Evolutionary conservation across 2,888 invertebrate species (phyloP).

Genomic region (Phengaris arion): DNA sequence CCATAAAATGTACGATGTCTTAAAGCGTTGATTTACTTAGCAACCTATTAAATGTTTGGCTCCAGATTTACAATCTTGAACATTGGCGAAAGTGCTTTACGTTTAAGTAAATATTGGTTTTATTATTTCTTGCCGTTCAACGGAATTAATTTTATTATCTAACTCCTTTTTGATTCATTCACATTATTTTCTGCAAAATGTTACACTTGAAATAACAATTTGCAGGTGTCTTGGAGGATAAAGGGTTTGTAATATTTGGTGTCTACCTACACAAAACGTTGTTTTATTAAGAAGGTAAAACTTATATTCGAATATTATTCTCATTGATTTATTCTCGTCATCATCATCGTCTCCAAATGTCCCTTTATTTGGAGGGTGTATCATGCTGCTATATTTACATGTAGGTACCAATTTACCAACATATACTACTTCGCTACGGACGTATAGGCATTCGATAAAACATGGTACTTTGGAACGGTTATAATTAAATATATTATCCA

Average conservation of each 20-base stretch:
- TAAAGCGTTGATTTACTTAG: constrained; percentile 16
- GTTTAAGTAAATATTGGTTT: constrained; percentile 1
- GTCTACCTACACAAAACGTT: not conserved
- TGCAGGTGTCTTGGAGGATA: not conserved
- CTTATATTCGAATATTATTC: not conserved
- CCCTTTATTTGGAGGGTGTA: no score
- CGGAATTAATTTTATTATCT: constrained; percentile 7
- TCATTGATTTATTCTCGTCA: not conserved
- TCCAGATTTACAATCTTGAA: constrained; percentile 22
- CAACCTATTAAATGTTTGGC: constrained; percentile 9
- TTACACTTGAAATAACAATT: not conserved
- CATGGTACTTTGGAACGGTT: no score
- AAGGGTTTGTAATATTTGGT: not conserved
- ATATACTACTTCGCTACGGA: no score
- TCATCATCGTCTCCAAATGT: no score
- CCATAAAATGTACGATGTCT: constrained; percentile 22
- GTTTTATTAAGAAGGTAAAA: not conserved
- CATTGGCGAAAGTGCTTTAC: constrained; percentile 13
- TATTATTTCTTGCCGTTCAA: constrained; percentile 12
- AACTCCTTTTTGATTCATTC: constrained; percentile 1
- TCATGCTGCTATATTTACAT: no score
- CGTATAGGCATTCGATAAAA: no score
- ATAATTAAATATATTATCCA: no score
- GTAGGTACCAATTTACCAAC: no score
- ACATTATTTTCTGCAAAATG: not conserved